Conservation (phyloP, 1,140 invertebrate species). For the Dinoponera quadriceps region DNA sequence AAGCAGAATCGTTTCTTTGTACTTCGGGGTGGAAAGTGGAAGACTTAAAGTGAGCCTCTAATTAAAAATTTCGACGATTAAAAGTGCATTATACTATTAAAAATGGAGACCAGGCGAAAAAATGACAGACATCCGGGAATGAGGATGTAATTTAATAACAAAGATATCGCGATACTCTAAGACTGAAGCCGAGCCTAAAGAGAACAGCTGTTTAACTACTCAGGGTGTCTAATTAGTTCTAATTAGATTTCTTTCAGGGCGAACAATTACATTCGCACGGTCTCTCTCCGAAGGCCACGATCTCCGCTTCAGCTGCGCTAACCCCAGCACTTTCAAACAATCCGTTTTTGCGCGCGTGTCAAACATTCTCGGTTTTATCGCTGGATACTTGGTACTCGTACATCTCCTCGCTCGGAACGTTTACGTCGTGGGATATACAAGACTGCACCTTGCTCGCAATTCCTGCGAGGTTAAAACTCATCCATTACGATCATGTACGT, state of each 20-base stretch:
- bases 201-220: neutral
- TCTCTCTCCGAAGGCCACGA: neutral
- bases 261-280: slow-evolving; percentile 8
- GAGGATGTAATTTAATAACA: slow-evolving; percentile 4
- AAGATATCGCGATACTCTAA: neutral
- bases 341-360: slow-evolving; percentile 10
- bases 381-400: neutral
- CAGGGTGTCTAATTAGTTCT: slow-evolving; percentile 16
- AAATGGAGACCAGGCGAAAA: neutral
- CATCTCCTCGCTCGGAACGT: neutral
- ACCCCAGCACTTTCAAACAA: slow-evolving; percentile 14
- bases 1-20: neutral
- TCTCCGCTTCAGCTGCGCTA: neutral
- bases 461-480: slow-evolving; percentile 7
- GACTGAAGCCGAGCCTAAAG: neutral
- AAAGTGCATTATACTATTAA: neutral
- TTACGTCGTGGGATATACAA: neutral
- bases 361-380: slow-evolving; percentile 18
- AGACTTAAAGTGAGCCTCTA: neutral
- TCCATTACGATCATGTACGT: neutral
- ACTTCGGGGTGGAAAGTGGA: neutral
- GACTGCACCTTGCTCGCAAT: neutral
- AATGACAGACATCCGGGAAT: neutral
- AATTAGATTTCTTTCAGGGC: slow-evolving; percentile 31
- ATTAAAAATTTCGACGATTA: neutral